A percentile compares a stretch with the other conserved stretches of the same genome.
Evolutionary conservation across 1,140 invertebrate genomes (phyloP).

Genomic region (Drosophila triauraria): DNA sequence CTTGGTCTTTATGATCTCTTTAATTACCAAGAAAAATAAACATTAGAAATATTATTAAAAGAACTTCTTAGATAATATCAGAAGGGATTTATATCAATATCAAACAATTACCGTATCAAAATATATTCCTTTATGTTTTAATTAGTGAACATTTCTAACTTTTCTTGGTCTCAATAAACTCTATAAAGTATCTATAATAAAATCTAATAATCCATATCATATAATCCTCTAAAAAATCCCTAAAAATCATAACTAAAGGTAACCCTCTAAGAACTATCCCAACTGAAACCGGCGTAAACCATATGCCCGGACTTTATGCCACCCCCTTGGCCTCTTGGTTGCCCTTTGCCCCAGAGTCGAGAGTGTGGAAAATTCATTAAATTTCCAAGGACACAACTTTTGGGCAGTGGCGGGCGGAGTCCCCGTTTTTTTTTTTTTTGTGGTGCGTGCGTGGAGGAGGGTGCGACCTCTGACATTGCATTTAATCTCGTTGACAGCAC

Average conservation of each 20-base stretch:
- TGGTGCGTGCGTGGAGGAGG: conserved; percentile 36
- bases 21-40: no score
- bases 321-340: not conserved
- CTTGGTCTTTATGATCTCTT: no score
- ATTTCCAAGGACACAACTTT: conserved; percentile 83
- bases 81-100: no score
- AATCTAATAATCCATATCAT: no score
- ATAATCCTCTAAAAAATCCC: no score
- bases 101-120: no score
- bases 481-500: conserved; percentile 84
- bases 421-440: conserved; percentile 9
- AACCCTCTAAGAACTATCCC: not conserved
- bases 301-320: not conserved
- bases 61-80: no score
- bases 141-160: no score
- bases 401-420: conserved; percentile 6
- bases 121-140: no score
- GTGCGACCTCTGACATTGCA: conserved; percentile 79
- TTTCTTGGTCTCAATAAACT: no score
- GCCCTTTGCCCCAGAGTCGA: conserved; percentile 22
- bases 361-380: conserved; percentile 82
- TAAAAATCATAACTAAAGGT: not conserved
- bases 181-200: no score
- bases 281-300: conserved; percentile 6
- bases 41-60: no score